A percentile compares a stretch with the other conserved stretches of the same genome.
phyloP scores from a whole-genome alignment of 2,888 invertebrate species.

The Idaea straminata region DNA sequence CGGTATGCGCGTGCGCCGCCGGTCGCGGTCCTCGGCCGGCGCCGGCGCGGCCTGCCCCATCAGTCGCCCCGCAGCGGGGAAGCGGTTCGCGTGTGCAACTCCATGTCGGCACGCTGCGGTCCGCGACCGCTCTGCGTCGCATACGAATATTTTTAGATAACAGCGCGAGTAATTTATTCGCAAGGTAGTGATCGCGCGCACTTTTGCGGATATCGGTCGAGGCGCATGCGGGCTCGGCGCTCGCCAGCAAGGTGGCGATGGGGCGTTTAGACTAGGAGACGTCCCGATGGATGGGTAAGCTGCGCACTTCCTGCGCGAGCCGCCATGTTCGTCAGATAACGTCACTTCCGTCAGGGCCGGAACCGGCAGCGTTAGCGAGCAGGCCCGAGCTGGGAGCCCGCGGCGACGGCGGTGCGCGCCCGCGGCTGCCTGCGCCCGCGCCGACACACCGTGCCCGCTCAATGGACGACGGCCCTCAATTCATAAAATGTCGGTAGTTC shows the following conservation, averaged over 20 bases:
- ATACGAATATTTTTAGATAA: constrained; percentile 79
- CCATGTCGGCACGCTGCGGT: constrained; percentile 57
- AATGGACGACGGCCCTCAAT: constrained; percentile 76
- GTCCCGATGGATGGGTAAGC: constrained; percentile 79
- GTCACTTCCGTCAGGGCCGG: constrained; percentile 75
- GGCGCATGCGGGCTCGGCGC: constrained; percentile 63
- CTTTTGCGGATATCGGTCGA: constrained; percentile 69
- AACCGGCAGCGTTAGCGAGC: constrained; percentile 52
- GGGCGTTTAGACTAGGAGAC: constrained; percentile 59
- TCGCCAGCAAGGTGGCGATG: constrained; percentile 46
- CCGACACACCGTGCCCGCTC: constrained; percentile 41
- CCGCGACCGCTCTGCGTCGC: constrained; percentile 60
- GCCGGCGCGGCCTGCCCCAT: constrained; percentile 76
- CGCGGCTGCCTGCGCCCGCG: constrained; percentile 23
- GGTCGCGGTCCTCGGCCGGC: constrained; percentile 63
- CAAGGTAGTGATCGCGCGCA: constrained; percentile 75
- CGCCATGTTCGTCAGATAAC: constrained; percentile 75
- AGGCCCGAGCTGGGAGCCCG: constrained; percentile 54
- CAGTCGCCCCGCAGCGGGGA: constrained; percentile 79
- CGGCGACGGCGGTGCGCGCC: constrained; percentile 48
- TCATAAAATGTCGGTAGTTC: constrained; percentile 79
- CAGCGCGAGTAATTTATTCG: constrained; percentile 77
- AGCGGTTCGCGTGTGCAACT: constrained; percentile 74
- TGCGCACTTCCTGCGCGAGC: constrained; percentile 79
- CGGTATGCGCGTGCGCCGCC: constrained; percentile 67